phyloP scores from a whole-genome alignment of 1,140 invertebrate species.

The Polypedilum vanderplanki region DNA sequence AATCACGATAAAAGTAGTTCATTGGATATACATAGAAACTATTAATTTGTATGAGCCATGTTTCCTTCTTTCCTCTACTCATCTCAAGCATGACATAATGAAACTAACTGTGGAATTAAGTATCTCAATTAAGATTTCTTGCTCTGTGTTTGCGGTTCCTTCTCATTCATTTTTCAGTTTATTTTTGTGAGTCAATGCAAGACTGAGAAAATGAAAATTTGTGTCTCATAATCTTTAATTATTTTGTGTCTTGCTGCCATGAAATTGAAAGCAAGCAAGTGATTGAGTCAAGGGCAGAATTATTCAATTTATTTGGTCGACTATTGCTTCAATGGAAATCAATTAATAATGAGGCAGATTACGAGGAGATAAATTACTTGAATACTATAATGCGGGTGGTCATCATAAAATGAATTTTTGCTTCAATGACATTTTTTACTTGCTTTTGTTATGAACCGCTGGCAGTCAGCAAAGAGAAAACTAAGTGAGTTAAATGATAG shows the following conservation, averaged over 20 bases:
- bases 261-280: background rate
- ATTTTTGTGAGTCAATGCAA: background rate
- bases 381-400: background rate
- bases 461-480: background rate
- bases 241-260: background rate
- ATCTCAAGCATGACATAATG: slow-evolving; percentile 21
- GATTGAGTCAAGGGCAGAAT: background rate
- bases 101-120: background rate
- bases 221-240: slow-evolving; percentile 21
- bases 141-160: background rate
- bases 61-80: background rate
- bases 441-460: background rate
- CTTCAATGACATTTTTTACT: slow-evolving; percentile 9
- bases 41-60: slow-evolving; percentile 25
- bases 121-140: slow-evolving; percentile 20
- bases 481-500: background rate
- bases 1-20: background rate
- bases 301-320: background rate
- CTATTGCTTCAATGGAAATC: background rate
- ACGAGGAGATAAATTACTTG: background rate
- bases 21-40: slow-evolving; percentile 28
- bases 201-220: slow-evolving; percentile 7
- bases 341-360: slow-evolving; percentile 1
- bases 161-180: background rate
- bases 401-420: background rate